phyloP scores from a whole-genome alignment of 1,140 invertebrate genomes.

The Galleria mellonella region DNA sequence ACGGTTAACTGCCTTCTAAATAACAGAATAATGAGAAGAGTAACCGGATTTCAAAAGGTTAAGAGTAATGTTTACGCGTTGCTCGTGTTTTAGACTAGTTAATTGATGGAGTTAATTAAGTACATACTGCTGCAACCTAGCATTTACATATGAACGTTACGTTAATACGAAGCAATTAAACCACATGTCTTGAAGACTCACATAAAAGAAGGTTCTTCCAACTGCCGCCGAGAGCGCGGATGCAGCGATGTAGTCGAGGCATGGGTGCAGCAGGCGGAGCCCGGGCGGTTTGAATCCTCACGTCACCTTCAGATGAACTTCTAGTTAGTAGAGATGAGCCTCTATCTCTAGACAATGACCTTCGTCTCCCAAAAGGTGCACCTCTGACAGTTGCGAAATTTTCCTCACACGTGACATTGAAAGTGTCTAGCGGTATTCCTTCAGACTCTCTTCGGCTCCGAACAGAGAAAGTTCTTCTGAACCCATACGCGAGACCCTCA shows the following conservation, averaged over 20 bases:
- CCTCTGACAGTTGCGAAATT: conserved; percentile 66
- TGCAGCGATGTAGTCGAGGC: conserved; percentile 76
- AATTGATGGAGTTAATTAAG: conserved; percentile 38
- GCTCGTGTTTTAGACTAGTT: conserved; percentile 33
- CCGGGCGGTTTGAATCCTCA: conserved; percentile 46
- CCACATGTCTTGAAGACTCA: conserved; percentile 68
- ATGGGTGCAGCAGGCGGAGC: conserved; percentile 48
- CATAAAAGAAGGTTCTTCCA: conserved; percentile 80
- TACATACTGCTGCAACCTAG: too few species aligned
- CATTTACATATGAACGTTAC: too few species aligned
- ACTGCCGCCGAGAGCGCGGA: conserved; percentile 76
- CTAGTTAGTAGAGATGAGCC: conserved; percentile 57
- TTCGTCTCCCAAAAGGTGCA: conserved; percentile 57
- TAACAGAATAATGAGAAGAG: conserved; percentile 49
- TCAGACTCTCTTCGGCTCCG: conserved; percentile 46
- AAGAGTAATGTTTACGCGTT: conserved; percentile 40
- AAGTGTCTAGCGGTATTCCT: conserved; percentile 61
- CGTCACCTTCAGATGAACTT: conserved; percentile 73
- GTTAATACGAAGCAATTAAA: conserved; percentile 4
- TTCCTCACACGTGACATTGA: conserved; percentile 48
- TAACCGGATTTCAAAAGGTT: conserved; percentile 48
- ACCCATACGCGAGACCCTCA: conserved; percentile 55
- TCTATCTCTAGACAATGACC: conserved; percentile 53
- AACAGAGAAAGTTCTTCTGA: conserved; percentile 61
- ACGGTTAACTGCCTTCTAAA: conserved; percentile 55